Evolutionary conservation across 2,888 invertebrate genomes (phyloP).

Genomic region (Tipula vernalis): DNA sequence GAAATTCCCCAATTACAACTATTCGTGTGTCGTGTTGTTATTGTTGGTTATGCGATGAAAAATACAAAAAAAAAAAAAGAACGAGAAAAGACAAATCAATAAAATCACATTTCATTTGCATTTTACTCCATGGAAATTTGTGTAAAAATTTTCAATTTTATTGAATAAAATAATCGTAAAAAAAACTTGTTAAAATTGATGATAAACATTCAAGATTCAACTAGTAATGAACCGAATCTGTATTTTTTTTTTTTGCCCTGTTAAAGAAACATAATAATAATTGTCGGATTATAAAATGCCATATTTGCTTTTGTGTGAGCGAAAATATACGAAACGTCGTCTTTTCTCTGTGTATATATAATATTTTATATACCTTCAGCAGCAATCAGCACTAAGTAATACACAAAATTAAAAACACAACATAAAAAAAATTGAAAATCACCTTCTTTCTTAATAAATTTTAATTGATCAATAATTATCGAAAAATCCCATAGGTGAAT

Average conservation of each 20-base stretch:
- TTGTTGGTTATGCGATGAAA: background rate
- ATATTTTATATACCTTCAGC: too few species aligned
- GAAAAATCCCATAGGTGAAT: background rate
- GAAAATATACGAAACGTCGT: background rate
- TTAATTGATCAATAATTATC: background rate
- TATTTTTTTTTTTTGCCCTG: background rate
- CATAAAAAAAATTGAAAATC: background rate
- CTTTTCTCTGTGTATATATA: background rate
- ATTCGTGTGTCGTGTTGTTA: background rate
- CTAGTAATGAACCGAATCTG: background rate
- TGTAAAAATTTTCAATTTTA: background rate
- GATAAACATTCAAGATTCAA: background rate
- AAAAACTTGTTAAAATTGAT: background rate
- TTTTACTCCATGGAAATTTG: background rate
- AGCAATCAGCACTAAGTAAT: background rate
- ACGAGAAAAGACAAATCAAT: background rate
- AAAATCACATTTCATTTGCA: conserved; percentile 8
- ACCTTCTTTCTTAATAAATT: background rate
- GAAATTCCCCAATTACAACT: conserved; percentile 8
- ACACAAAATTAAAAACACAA: background rate
- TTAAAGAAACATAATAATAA: background rate
- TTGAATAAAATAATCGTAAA: background rate
- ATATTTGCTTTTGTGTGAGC: background rate
- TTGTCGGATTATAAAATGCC: background rate
- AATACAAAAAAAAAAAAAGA: background rate